Conservation (phyloP, 2,888 invertebrate species). For the Drosophila suboccidentalis region DNA sequence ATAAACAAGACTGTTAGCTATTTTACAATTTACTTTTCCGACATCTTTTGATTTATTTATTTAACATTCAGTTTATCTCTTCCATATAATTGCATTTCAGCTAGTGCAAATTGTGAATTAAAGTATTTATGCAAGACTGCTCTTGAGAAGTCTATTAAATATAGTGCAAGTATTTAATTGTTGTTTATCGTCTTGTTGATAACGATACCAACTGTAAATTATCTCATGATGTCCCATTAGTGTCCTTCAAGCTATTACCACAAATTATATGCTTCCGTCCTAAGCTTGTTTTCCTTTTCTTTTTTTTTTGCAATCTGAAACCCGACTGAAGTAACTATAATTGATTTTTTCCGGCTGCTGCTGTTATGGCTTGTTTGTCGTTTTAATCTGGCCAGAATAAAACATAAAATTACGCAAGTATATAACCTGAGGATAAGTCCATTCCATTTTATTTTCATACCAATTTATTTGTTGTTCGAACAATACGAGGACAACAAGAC, state of each 20-base stretch:
- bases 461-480: conserved; percentile 25
- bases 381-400: conserved; percentile 41
- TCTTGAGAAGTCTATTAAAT: neutral
- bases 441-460: conserved; percentile 12
- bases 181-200: conserved; percentile 10
- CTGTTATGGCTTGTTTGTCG: conserved; percentile 12
- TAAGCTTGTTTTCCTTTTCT: neutral
- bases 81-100: too few relatives aligned
- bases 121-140: neutral
- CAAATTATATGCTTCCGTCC: conserved; percentile 12
- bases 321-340: conserved; percentile 23
- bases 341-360: conserved; percentile 28
- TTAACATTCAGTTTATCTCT: neutral
- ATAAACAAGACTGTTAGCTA: neutral
- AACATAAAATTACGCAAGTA: conserved; percentile 37
- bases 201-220: conserved; percentile 16
- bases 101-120: neutral
- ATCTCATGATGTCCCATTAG: conserved; percentile 19
- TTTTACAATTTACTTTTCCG: neutral
- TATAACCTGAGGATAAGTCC: conserved; percentile 43
- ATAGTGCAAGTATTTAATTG: neutral
- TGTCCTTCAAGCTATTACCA: conserved; percentile 13
- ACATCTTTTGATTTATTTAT: neutral
- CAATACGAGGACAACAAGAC: conserved; percentile 33
- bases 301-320: conserved; percentile 16